Base-by-base conservation (phyloP, 2,888 invertebrate species). In the Saturnia japonica region DNA sequence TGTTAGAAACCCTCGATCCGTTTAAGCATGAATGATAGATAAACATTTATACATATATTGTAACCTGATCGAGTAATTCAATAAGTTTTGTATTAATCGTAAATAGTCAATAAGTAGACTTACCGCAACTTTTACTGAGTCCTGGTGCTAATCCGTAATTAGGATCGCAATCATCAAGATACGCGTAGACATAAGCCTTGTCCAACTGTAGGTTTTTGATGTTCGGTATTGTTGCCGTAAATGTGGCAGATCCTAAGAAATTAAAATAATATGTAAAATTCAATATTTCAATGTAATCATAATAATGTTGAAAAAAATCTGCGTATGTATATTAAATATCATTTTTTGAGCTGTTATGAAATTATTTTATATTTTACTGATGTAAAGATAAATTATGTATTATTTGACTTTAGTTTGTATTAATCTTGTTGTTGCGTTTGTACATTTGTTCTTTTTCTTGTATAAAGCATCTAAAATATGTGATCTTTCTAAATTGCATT, bases 191-290 rank as follows among this genome's bases (percentile, higher is more conserved):
- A n/a, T 82, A 75, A 28, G 72, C 72, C 12, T 73, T 71, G 0
- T 78, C 74, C 25, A 78, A 43, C 1, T 78, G 68, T 3, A 77
- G 57, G 19, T 80, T 45, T 1, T 76, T 75, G 6, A 72, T 69
- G 34, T 75, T 68, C 0, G 83, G 81, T 67, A 86, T 82, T 0
- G 82, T 77, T 25, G 82, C 75, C 0, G 88, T 88, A 1, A 84
- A 72, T 2, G 81, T 76, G 1, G 80, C 54, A 1, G 80, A 77
- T 42, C 70, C 86, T 64, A 40, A 64, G 14, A 51, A 51, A 7
- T 51, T 51, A 6, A n/a, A n/a, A 51, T 8, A 51, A 51, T 22
- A n/a, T 2, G 45, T n/a, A n/a, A n/a, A n/a, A n/a, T n/a, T n/a
- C n/a, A n/a, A n/a, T n/a, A n/a, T n/a, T n/a, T n/a, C n/a, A n/a